Evolutionary conservation across 2,888 invertebrate genomes (phyloP), one percentile per base, ranked within the genome.

Genomic region (Cephus nigrinus): DNA sequence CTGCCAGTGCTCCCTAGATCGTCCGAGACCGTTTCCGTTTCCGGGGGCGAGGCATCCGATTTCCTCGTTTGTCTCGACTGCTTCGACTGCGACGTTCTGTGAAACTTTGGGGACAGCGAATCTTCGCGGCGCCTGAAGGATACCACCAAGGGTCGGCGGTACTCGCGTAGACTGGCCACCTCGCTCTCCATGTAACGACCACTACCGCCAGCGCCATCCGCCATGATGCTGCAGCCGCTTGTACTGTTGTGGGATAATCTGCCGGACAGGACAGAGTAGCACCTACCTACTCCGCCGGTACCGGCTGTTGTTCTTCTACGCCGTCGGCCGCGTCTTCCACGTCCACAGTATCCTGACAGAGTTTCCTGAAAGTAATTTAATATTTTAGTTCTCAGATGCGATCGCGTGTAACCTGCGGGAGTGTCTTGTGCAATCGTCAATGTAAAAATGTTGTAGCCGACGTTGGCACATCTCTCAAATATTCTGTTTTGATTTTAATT

Each of bases 131-230:
- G 85, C 78, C 90, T 86, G 84, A 92, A 92, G 71, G 92, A 92
- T 75, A 92, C 92, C 72, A 92, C 92, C 80, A 92, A 82, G 31
- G 92, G 92, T 79, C 92, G 83, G 78, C 88, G 84, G 15, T 78
- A 78, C 68, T 76, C 79, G 69, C 77, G 79, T 11, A 80, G 76
- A n/a, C 81, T 80, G 78, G 91, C 89, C 88, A 92, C 89, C 82
- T 92, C 91, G 31, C 90, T 89, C 80, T 92, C 92, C 75, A 91
- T 85, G 84, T 90, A 91, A 74, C 92, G 87, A 34, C 91, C 84
- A n/a, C 73, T 73, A 32, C 35, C 34, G 12, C 9, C 68, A 75
- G 36, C 74, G n/a, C 15, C 31, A 74, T 73, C 69, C 35, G 73
- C 72, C 72, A 68, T 77, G 77, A 69, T 77, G 34, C 77, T 75